A percentile compares a stretch with the other conserved stretches of the same genome.
These are phyloP conservation scores for Drosophila paramelanica DNA, from an alignment of 2,888 invertebrate species.

Conservation along the genomic window DNA sequence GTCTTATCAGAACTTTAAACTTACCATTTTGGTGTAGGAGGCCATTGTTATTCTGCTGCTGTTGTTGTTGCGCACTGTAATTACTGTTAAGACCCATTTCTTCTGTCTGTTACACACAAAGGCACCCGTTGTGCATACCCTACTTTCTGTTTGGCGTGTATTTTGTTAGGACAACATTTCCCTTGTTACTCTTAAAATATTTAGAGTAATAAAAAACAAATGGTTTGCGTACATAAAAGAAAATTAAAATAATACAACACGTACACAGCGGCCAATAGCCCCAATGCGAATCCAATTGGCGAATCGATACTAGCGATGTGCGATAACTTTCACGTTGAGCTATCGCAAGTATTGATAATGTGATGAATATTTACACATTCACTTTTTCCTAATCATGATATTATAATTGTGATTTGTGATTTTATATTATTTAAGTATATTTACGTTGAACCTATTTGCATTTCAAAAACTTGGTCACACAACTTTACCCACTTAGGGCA, in stretches of 20 bases:
- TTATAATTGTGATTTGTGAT: no score
- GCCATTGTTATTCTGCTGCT: constrained; percentile 33
- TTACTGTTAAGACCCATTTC: constrained; percentile 55
- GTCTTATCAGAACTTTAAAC: constrained; percentile 41
- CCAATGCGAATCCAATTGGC: constrained; percentile 26
- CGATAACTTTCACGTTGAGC: constrained; percentile 15
- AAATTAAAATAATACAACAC: constrained; percentile 36
- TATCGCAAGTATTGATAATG: constrained; percentile 8
- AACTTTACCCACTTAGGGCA: background rate
- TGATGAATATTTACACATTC: constrained; percentile 9
- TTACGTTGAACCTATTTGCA: background rate
- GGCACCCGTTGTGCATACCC: constrained; percentile 36
- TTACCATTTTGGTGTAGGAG: constrained; percentile 54
- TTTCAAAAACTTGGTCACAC: background rate
- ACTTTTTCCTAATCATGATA: background rate
- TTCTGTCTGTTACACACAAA: constrained; percentile 9
- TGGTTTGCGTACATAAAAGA: constrained; percentile 8
- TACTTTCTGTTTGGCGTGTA: constrained; percentile 9
- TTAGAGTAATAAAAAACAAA: constrained; percentile 18
- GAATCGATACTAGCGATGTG: constrained; percentile 46
- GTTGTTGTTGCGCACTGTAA: constrained; percentile 32
- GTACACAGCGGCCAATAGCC: constrained; percentile 29
- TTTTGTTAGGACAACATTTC: constrained; percentile 31
- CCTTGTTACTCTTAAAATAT: background rate
- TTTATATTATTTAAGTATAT: background rate